Evolutionary conservation across 2,797 vertebrate species (phyloP).

Genomic region (Rhabdomys pumilio): DNA sequence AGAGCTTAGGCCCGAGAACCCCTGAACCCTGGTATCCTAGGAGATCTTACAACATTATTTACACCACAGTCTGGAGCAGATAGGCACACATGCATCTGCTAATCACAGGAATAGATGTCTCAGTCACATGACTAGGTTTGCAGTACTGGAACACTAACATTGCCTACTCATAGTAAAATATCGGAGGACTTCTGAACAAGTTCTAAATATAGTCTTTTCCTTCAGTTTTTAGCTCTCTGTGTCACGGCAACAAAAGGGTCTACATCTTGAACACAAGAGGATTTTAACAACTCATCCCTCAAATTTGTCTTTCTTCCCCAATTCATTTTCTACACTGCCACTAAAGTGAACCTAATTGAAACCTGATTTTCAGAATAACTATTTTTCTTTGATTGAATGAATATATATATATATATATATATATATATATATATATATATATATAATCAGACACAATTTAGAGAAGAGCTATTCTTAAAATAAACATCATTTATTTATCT

Average conservation of each 20-base stretch:
- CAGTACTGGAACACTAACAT: neutral
- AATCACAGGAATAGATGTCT: neutral
- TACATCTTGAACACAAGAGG: neutral
- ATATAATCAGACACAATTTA: neutral
- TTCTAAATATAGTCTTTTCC: neutral
- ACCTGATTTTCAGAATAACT: too few relatives aligned
- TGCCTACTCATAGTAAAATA: neutral
- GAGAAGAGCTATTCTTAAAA: neutral
- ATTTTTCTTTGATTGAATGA: too few relatives aligned
- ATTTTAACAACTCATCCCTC: neutral
- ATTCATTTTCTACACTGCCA: neutral
- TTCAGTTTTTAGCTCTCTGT: neutral
- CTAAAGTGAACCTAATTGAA: neutral
- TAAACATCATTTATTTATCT: neutral
- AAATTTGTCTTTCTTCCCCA: neutral
- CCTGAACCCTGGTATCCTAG: neutral
- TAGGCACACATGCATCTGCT: neutral
- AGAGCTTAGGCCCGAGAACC: neutral
- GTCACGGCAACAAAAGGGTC: fast-evolving
- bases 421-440: too few relatives aligned
- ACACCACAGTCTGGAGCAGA: neutral
- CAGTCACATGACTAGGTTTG: neutral
- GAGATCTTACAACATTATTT: neutral
- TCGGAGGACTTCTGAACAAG: neutral
- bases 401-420: too few relatives aligned